A percentile compares a stretch with the other conserved stretches of the same genome.
Conservation (phyloP, 1,140 invertebrate genomes). For the Cydia strobilella region DNA sequence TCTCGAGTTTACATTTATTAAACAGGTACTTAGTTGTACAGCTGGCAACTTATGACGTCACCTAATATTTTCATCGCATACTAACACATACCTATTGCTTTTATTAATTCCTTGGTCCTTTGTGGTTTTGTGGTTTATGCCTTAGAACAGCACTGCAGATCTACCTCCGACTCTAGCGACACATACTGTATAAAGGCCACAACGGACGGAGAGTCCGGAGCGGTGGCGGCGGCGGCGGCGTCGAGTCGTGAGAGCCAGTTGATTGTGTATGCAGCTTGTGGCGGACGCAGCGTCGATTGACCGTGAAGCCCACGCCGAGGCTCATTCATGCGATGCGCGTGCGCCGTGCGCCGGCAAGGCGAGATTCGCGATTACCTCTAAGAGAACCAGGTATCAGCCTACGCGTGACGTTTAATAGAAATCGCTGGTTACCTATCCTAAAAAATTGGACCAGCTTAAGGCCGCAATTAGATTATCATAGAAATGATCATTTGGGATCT, state of each 20-base stretch:
- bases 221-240: not conserved
- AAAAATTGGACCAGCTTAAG: not conserved
- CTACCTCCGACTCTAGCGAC: too few species aligned
- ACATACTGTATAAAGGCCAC: not conserved
- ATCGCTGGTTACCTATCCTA: not conserved
- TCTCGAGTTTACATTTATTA: too few species aligned
- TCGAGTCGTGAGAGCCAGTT: constrained; percentile 1
- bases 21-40: too few species aligned
- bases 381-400: not conserved
- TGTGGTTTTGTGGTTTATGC: not conserved
- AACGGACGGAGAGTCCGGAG: constrained; percentile 26
- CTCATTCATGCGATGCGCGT: constrained; percentile 41
- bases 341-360: not conserved
- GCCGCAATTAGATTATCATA: not conserved
- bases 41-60: too few species aligned
- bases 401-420: not conserved
- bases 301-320: constrained; percentile 47
- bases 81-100: not conserved
- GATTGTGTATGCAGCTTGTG: constrained; percentile 23
- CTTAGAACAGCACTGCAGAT: too few species aligned
- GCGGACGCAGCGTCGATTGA: constrained; percentile 39
- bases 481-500: too few species aligned
- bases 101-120: not conserved
- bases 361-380: not conserved
- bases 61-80: not conserved